Evolutionary conservation across 1,140 invertebrate species (phyloP).

Genomic region (Atopsyche davidsoni): DNA sequence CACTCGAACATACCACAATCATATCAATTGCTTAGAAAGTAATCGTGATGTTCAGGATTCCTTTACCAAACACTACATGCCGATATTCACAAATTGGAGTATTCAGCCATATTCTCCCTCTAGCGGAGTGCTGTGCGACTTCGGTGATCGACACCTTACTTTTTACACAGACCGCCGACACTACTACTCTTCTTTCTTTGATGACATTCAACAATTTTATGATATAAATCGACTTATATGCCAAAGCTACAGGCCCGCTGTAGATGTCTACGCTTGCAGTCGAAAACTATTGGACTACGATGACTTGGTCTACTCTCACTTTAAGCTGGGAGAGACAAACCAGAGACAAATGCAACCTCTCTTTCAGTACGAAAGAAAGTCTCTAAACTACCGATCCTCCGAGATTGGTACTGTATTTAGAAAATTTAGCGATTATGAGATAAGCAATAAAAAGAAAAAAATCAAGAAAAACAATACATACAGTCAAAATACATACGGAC

Average conservation of each 20-base stretch:
- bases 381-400: conserved; percentile 22
- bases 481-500: conserved; percentile 18
- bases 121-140: conserved; percentile 18
- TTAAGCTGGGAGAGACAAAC: conserved; percentile 19
- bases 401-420: conserved; percentile 7
- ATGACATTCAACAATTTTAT: conserved; percentile 24
- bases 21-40: conserved; percentile 21
- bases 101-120: conserved; percentile 25
- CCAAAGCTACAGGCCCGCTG: conserved; percentile 21
- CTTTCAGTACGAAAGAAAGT: conserved; percentile 22
- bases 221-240: conserved; percentile 20
- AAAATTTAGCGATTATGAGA: conserved; percentile 25
- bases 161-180: conserved; percentile 21
- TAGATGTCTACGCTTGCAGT: conserved; percentile 24
- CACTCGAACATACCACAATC: conserved; percentile 20
- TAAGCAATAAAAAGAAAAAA: conserved; percentile 23
- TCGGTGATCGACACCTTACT: conserved; percentile 17
- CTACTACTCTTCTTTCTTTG: conserved; percentile 22
- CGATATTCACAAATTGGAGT: conserved; percentile 25
- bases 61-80: conserved; percentile 27
- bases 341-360: conserved; percentile 27
- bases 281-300: conserved; percentile 30
- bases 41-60: conserved; percentile 4
- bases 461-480: conserved; percentile 27
- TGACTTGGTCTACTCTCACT: conserved; percentile 27